Percentiles rank a stretch among this genome's conserved stretches.
phyloP scores from a whole-genome alignment of 2,888 invertebrate species.

The Leptinotarsa rubiginosa region DNA sequence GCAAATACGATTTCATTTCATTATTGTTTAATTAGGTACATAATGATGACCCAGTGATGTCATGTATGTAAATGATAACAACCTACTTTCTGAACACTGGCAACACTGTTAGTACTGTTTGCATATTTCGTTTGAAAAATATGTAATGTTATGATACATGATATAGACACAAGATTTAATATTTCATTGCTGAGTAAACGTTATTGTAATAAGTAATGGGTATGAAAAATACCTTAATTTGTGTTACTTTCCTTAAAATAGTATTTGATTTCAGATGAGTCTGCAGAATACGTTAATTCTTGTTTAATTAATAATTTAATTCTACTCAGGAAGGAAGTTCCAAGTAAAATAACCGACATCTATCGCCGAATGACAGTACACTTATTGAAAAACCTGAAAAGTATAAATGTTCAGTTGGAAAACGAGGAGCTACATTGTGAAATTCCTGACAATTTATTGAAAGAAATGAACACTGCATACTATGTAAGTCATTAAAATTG shows the following conservation, averaged over 20 bases:
- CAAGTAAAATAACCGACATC: conserved; percentile 15
- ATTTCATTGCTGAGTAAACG: too few species aligned
- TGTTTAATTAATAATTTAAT: not conserved
- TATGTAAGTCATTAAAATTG: conserved; percentile 12
- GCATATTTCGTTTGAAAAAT: too few species aligned
- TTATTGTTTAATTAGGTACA: too few species aligned
- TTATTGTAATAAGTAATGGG: not conserved
- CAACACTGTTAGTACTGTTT: too few species aligned
- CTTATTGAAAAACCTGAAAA: conserved; percentile 5
- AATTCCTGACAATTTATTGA: conserved; percentile 19
- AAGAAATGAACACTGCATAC: conserved; percentile 20
- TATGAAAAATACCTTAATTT: not conserved
- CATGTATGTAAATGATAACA: too few species aligned
- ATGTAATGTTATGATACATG: too few species aligned
- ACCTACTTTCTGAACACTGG: too few species aligned
- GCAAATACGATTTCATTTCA: too few species aligned
- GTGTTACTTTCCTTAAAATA: not conserved
- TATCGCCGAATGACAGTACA: conserved; percentile 11
- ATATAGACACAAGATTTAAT: too few species aligned
- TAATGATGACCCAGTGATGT: too few species aligned
- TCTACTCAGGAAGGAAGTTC: conserved; percentile 24
- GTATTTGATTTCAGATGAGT: not conserved
- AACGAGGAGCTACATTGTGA: conserved; percentile 14
- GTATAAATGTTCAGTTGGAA: conserved; percentile 18
- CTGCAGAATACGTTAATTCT: not conserved